Percentiles rank a stretch among this genome's conserved stretches.
Evolutionary conservation across 1,140 invertebrate genomes (phyloP).

Genomic region (Pseudachorutes palmiensis): DNA sequence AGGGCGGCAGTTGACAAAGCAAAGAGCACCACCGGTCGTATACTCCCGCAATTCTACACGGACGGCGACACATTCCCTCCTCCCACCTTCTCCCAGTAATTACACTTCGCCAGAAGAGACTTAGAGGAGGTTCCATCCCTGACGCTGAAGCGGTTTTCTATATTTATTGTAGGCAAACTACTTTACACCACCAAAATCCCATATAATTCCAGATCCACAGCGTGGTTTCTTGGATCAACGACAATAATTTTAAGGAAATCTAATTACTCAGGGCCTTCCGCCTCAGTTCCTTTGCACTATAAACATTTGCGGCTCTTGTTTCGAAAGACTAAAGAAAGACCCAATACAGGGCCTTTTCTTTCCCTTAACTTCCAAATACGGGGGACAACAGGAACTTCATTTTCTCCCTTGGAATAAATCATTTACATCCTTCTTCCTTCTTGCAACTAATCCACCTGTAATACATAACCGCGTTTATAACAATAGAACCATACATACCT

Average conservation of each 20-base stretch:
- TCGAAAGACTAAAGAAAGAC: background rate
- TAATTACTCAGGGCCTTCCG: constrained; percentile 12
- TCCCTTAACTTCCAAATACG: no score
- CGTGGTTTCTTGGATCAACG: constrained; percentile 12
- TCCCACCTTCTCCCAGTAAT: background rate
- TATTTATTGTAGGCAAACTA: constrained; percentile 11
- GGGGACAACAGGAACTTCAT: background rate
- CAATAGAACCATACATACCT: no score
- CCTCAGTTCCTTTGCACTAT: constrained; percentile 6
- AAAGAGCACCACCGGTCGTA: background rate
- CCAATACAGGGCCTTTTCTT: background rate
- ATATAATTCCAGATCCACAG: background rate
- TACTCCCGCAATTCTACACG: background rate
- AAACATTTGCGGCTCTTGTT: background rate
- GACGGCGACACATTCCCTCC: background rate
- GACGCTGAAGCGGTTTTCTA: background rate
- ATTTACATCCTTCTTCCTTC: no score
- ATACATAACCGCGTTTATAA: no score
- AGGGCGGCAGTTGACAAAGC: background rate
- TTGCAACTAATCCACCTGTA: no score
- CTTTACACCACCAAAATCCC: background rate
- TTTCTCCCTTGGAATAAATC: no score
- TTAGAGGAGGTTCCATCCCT: no score
- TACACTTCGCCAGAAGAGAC: no score
- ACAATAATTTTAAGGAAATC: constrained; percentile 13